These are phyloP conservation scores for Onthophagus taurus DNA, from an alignment of 1,140 invertebrate species.

Conservation along the genomic window DNA sequence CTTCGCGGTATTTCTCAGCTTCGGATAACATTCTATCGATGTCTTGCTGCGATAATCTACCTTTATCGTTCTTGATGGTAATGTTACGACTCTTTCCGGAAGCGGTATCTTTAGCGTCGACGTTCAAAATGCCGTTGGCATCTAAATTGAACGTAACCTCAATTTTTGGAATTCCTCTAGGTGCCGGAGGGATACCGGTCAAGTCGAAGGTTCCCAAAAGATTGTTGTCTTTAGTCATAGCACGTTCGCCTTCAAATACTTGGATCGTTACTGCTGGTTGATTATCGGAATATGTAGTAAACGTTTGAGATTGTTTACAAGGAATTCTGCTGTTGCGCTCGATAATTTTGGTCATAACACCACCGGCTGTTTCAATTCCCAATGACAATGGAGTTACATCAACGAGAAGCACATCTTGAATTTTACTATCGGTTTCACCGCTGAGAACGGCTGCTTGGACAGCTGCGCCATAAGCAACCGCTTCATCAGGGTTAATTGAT, in stretches of 20 bases:
- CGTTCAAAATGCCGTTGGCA: constrained; percentile 61
- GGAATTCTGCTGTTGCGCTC: constrained; percentile 53
- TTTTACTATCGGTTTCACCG: constrained; percentile 45
- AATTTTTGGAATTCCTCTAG: constrained; percentile 53
- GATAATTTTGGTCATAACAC: constrained; percentile 56
- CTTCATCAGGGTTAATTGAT: constrained; percentile 59
- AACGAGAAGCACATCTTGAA: constrained; percentile 64
- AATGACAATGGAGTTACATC: constrained; percentile 56
- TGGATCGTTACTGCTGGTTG: constrained; percentile 60
- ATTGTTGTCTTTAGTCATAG: constrained; percentile 73
- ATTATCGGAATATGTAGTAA: constrained; percentile 59
- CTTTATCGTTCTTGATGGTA: constrained; percentile 50
- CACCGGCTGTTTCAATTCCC: constrained; percentile 53
- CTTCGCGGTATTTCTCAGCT: constrained; percentile 51
- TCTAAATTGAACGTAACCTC: constrained; percentile 59
- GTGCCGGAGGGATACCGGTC: constrained; percentile 47
- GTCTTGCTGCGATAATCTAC: constrained; percentile 5
- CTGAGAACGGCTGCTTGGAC: constrained; percentile 55
- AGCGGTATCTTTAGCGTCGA: constrained; percentile 46
- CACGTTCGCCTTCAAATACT: constrained; percentile 69
- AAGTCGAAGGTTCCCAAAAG: constrained; percentile 64
- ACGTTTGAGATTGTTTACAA: constrained; percentile 52
- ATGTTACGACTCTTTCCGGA: constrained; percentile 51
- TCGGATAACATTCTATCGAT: constrained; percentile 67
- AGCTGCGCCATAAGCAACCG: constrained; percentile 56